These are phyloP conservation scores for Notolabrus celidotus DNA, from an alignment of 2,797 vertebrate genomes.

Conservation along the genomic window DNA sequence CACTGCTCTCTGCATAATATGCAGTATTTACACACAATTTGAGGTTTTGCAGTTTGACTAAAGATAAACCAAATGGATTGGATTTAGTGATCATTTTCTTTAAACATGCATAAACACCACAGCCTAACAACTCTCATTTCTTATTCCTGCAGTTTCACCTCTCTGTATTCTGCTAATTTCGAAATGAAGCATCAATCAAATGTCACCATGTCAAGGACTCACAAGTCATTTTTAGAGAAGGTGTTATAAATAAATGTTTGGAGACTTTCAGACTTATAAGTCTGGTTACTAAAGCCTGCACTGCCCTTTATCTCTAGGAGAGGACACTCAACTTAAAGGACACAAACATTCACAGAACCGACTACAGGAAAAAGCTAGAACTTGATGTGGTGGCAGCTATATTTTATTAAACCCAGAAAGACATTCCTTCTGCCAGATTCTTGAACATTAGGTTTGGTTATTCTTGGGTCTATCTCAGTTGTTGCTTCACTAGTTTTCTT, in stretches of 20 bases:
- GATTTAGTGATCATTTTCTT: constrained; percentile 12
- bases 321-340: neutral
- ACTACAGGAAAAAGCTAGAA: neutral
- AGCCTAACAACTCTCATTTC: neutral
- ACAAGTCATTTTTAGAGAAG: neutral
- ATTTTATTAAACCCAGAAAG: neutral
- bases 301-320: neutral
- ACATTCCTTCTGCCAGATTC: neutral
- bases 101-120: neutral
- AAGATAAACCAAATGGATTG: constrained; percentile 1
- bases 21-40: constrained; percentile 15
- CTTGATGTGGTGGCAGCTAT: neutral
- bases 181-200: constrained; percentile 41
- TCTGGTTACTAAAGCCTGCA: constrained; percentile 1
- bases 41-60: neutral
- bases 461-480: constrained; percentile 3
- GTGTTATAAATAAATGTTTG: constrained; percentile 2
- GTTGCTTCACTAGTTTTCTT: constrained; percentile 27
- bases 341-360: neutral
- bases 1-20: constrained; percentile 31
- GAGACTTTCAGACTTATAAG: neutral
- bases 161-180: constrained; percentile 19
- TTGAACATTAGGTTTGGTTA: constrained; percentile 11
- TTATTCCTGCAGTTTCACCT: neutral
- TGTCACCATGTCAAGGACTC: constrained; percentile 16